These are phyloP conservation scores for Melanerpes formicivorus DNA, from an alignment of 2,113 vertebrate species.

Conservation along the genomic window DNA sequence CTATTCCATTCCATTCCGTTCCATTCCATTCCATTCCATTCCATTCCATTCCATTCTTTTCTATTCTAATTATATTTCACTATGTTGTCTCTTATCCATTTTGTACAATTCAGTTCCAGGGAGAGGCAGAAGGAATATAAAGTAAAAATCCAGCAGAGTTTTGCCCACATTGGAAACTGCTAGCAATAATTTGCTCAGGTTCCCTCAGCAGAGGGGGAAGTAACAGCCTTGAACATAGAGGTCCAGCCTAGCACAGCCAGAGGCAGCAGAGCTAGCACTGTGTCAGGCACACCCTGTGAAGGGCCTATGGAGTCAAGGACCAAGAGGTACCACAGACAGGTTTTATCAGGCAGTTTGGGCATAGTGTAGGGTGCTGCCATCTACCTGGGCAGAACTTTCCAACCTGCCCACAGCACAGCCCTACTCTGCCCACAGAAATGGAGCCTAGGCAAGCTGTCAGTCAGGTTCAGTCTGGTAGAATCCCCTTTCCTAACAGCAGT, in stretches of 20 bases:
- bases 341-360: background rate
- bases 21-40: too few species aligned
- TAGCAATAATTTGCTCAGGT: background rate
- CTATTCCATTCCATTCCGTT: too few species aligned
- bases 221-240: background rate
- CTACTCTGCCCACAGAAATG: background rate
- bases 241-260: fast-evolving
- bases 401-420: background rate
- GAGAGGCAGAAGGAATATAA: background rate
- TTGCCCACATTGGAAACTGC: background rate
- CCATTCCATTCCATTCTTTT: background rate
- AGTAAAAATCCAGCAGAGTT: background rate
- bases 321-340: background rate
- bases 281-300: fast-evolving
- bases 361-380: background rate
- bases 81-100: background rate
- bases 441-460: background rate
- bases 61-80: background rate
- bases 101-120: background rate
- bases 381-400: background rate
- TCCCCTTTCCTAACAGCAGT: background rate
- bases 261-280: background rate
- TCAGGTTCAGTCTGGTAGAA: background rate
- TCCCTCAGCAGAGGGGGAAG: background rate
- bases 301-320: background rate